Base-by-base conservation (phyloP, 2,797 vertebrate genomes). In the Girardinus metallicus region DNA sequence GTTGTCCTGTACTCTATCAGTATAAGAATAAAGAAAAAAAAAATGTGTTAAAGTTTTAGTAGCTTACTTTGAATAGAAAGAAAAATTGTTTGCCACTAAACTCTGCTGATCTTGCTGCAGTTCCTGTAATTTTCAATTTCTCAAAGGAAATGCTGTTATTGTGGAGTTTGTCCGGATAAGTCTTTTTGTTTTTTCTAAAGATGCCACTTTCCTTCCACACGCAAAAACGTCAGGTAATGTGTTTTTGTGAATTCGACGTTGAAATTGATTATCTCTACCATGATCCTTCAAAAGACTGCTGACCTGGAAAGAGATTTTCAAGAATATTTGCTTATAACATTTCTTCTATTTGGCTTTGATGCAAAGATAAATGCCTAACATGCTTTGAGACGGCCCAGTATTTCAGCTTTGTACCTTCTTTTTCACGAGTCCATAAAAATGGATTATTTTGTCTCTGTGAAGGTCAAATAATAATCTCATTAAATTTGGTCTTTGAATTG, bases 401-500 rank as follows among this genome's bases (percentile, higher is more conserved):
- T 44, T 71, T 71, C 15, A n/a, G 13, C n/a, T 41, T 26, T 41
- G 36, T 43, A 41, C 10, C 1, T 12, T n/a, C 26, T 70, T 41
- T 43, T 70, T 60, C n/a, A 15, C 31, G 70, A 49, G 70, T 26
- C 16, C 15, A 18, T 12, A 71, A 23, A 36, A 55, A n/a, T 49
- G 49, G 36, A 82, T 74, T 86, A 41, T 78, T 80, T 71, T 66
- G 49, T 83, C n/a, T 71, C 18, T 5, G 0, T 76, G 44, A 83
- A 81, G 75, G 60, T 76, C 60, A 80, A n/a, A 49, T 74, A 9
- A 51, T 73, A 78, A 81, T 80, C 31, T 82, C 72, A 77, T 49
- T 53, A 18, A 83, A 34, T 4, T 41, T 49, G 36, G 13, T 44
- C 31, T 74, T 66, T 47, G 64, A 79, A 34, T 51, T 84, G 34